phyloP scores from a whole-genome alignment of 2,113 vertebrate species.

The Martes martes region DNA sequence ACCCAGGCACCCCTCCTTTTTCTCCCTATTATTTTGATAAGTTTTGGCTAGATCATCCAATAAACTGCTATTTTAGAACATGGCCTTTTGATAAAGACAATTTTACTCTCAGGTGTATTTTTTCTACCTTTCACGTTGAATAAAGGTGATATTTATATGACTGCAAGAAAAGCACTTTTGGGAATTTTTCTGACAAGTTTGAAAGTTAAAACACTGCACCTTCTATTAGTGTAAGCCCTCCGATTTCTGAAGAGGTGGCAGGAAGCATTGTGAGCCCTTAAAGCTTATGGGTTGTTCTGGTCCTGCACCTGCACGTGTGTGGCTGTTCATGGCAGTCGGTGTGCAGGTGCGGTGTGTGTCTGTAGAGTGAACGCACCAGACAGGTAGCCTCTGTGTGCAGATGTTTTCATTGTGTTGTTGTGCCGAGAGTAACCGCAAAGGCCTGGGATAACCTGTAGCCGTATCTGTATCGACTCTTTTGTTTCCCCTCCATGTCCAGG shows the following conservation, averaged over 20 bases:
- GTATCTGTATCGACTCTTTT: background rate
- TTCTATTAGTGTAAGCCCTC: background rate
- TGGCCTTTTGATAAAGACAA: slow-evolving; percentile 2
- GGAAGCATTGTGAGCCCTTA: background rate
- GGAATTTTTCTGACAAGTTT: slow-evolving; percentile 3
- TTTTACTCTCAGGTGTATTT: slow-evolving; percentile 5
- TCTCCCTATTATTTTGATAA: background rate
- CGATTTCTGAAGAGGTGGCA: background rate
- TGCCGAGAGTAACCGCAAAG: background rate
- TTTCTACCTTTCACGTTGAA: background rate
- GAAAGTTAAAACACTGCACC: background rate
- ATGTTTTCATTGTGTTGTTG: background rate
- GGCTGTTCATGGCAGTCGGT: background rate
- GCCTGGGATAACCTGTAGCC: background rate
- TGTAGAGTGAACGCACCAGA: fast-evolving
- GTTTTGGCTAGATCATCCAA: background rate
- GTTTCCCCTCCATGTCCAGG: background rate
- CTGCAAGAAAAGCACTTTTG: background rate
- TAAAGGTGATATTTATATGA: background rate
- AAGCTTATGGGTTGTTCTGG: background rate
- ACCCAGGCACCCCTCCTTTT: background rate
- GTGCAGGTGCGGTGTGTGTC: background rate
- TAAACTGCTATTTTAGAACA: slow-evolving; percentile 1
- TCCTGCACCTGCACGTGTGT: background rate
- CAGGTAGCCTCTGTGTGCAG: background rate